phyloP scores from a whole-genome alignment of 92 coral and sea anemone genomes.

The Muricea muricata region DNA sequence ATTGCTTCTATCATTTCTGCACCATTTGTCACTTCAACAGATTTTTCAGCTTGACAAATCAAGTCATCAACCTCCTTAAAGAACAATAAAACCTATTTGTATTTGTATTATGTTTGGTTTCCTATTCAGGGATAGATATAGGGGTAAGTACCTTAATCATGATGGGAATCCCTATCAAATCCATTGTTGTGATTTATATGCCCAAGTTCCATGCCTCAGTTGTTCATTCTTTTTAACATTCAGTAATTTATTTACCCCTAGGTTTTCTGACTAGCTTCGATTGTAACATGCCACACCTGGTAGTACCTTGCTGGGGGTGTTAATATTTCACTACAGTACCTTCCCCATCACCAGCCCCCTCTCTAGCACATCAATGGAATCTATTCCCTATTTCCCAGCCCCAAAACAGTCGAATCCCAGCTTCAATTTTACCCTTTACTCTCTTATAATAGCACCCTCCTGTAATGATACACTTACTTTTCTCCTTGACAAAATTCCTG shows the following conservation, averaged over 20 bases:
- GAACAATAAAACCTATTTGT: background rate
- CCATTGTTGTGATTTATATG: background rate
- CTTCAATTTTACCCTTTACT: background rate
- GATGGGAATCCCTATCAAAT: too few species aligned
- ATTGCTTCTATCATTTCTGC: background rate
- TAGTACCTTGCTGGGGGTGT: too few species aligned
- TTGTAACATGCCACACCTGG: too few species aligned
- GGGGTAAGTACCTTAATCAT: too few species aligned
- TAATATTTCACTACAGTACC: too few species aligned
- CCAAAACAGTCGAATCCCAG: too few species aligned
- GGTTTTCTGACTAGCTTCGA: too few species aligned
- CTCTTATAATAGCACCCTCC: background rate
- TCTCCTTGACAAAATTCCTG: slow-evolving; percentile 17
- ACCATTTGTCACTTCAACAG: background rate
- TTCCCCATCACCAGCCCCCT: background rate
- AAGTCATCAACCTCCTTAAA: slow-evolving; percentile 20
- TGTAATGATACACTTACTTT: background rate
- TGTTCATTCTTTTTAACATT: background rate
- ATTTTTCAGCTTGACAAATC: slow-evolving; percentile 6
- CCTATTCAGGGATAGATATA: too few species aligned
- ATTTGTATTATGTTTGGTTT: too few species aligned
- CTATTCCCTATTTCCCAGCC: too few species aligned
- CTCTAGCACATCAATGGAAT: background rate
- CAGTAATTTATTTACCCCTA: background rate
- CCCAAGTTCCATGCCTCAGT: background rate